Conservation (phyloP, 1,140 invertebrate species). For the Phymastichus coffea region DNA sequence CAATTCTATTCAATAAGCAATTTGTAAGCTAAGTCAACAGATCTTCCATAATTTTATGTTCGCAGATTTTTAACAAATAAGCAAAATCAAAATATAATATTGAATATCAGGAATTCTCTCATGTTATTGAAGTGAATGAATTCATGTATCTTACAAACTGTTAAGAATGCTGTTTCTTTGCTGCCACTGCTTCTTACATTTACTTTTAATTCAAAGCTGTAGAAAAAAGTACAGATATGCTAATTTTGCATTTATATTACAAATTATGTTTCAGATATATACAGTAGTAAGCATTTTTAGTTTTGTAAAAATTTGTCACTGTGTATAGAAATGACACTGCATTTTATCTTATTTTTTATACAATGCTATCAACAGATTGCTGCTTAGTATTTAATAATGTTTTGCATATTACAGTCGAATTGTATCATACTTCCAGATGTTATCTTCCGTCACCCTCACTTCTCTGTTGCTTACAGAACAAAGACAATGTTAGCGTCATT, state of each 20-base stretch:
- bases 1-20: background rate
- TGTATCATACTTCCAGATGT: constrained; percentile 19
- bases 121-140: too few species aligned
- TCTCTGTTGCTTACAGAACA: constrained; percentile 1
- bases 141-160: too few species aligned
- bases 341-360: constrained; percentile 27
- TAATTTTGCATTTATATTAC: constrained; percentile 10
- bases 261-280: background rate
- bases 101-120: too few species aligned
- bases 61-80: background rate
- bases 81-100: background rate
- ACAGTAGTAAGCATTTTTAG: constrained; percentile 8
- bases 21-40: background rate
- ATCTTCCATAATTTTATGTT: constrained; percentile 3
- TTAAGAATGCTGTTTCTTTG: constrained; percentile 11
- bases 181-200: background rate
- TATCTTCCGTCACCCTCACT: constrained; percentile 15
- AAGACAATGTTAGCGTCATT: background rate
- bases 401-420: constrained; percentile 3
- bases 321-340: constrained; percentile 13
- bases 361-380: constrained; percentile 1
- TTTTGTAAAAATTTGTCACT: constrained; percentile 4
- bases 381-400: background rate
- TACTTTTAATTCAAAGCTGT: background rate
- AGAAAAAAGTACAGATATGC: background rate